These are phyloP conservation scores for Cephus cinctus DNA, from an alignment of 1,140 invertebrate species.

Conservation along the genomic window DNA sequence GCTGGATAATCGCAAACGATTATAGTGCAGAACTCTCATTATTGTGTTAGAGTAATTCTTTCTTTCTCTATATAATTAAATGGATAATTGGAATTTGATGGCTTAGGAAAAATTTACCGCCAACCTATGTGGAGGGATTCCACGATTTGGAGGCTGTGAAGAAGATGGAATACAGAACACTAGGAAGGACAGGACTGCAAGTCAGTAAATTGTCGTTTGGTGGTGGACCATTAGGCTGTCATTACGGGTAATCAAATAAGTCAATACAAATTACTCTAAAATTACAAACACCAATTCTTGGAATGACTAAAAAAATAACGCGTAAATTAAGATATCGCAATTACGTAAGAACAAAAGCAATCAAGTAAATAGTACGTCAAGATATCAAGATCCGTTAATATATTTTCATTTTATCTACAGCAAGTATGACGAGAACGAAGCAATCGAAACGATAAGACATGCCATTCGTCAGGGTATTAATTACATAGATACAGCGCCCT, in stretches of 20 bases:
- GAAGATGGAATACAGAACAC: slow-evolving; percentile 56
- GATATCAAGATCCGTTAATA: neutral
- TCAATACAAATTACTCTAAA: slow-evolving; percentile 14
- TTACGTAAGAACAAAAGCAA: neutral
- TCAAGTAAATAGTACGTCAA: neutral
- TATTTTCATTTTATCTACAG: slow-evolving; percentile 46
- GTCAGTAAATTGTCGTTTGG: slow-evolving; percentile 65
- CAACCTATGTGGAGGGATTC: slow-evolving; percentile 61
- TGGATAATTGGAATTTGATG: too few species aligned
- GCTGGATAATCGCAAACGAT: too few species aligned
- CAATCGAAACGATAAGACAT: slow-evolving; percentile 66
- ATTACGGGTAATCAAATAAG: slow-evolving; percentile 45
- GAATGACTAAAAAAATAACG: neutral
- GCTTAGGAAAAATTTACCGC: slow-evolving; percentile 39
- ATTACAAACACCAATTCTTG: neutral
- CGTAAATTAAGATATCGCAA: neutral
- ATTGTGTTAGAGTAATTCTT: too few species aligned
- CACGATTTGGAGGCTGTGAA: slow-evolving; percentile 57
- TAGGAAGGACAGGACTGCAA: slow-evolving; percentile 61
- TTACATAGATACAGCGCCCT: slow-evolving; percentile 89
- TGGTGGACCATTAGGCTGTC: slow-evolving; percentile 49
- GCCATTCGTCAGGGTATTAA: slow-evolving; percentile 81
- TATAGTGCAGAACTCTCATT: too few species aligned
- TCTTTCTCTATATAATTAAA: too few species aligned
- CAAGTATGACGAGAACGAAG: slow-evolving; percentile 61